Conservation (phyloP, 2,888 invertebrate species). For the Ennomos erosarius region DNA sequence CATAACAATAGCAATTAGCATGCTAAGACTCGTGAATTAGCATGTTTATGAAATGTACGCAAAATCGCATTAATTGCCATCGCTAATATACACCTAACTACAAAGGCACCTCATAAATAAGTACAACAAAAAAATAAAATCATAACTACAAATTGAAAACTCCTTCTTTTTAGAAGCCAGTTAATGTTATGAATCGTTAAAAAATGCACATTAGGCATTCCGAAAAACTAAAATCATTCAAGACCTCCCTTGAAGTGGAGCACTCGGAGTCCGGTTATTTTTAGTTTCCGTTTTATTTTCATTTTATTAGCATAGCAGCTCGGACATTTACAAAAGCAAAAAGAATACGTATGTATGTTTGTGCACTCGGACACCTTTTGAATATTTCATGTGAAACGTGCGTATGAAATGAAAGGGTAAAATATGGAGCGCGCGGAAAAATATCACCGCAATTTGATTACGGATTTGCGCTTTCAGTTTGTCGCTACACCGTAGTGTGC, state of each 20-base stretch:
- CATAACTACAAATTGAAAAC: too few relatives aligned
- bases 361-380: constrained; percentile 22
- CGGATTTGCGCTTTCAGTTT: constrained; percentile 17
- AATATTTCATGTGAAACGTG: constrained; percentile 35
- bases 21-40: too few relatives aligned
- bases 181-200: too few relatives aligned
- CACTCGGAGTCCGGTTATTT: constrained; percentile 4
- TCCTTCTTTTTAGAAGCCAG: too few relatives aligned
- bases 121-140: too few relatives aligned
- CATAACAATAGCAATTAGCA: too few relatives aligned
- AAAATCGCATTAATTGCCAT: too few relatives aligned
- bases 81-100: too few relatives aligned
- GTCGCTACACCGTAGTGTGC: neutral
- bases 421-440: constrained; percentile 23
- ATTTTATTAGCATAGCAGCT: constrained; percentile 21
- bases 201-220: too few relatives aligned
- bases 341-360: constrained; percentile 20
- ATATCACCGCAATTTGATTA: constrained; percentile 30
- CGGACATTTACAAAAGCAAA: constrained; percentile 8
- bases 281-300: constrained; percentile 17
- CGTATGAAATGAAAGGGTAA: constrained; percentile 25
- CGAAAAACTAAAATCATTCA: too few relatives aligned
- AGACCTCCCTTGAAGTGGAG: neutral
- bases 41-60: too few relatives aligned
- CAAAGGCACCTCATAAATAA: too few relatives aligned